Percentiles rank a stretch among this genome's conserved stretches.
Evolutionary conservation across 2,888 invertebrate species (phyloP).

Genomic region (Ceratothoa steindachneri): DNA sequence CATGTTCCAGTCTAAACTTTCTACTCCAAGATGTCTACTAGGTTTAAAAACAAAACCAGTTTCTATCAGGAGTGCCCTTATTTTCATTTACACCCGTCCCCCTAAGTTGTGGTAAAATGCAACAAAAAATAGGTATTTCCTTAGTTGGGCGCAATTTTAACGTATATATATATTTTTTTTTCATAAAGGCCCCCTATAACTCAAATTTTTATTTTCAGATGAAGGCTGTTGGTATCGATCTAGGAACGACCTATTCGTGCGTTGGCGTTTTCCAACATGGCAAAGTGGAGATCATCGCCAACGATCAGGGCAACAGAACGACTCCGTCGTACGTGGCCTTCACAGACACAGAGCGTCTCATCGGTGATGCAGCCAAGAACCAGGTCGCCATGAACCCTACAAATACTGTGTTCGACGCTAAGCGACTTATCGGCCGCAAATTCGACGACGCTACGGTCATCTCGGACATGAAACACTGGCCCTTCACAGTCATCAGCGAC

Average conservation of each 20-base stretch:
- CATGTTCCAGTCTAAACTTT: no score
- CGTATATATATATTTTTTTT: no score
- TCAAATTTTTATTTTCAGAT: no score
- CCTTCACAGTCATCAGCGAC: constrained; percentile 15
- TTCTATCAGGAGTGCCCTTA: no score
- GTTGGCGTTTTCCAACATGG: constrained; percentile 22
- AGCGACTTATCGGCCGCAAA: constrained; percentile 23
- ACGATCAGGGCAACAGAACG: constrained; percentile 51
- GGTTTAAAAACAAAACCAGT: no score
- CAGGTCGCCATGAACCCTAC: constrained; percentile 26
- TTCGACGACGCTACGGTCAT: constrained; percentile 5
- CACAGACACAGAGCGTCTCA: constrained; percentile 49
- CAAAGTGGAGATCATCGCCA: constrained; percentile 27
- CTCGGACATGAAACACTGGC: constrained; percentile 10
- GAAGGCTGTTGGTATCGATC: constrained; percentile 18
- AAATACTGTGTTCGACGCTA: constrained; percentile 28
- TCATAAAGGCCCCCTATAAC: no score
- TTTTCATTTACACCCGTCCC: no score
- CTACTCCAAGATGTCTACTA: no score
- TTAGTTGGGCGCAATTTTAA: no score
- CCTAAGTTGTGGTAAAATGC: no score
- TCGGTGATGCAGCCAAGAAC: constrained; percentile 30
- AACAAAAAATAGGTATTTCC: no score
- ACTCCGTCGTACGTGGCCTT: constrained; percentile 54
- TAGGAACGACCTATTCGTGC: constrained; percentile 23